These are phyloP conservation scores for Frieseomelitta varia DNA, from an alignment of 1,140 invertebrate genomes.

Conservation along the genomic window DNA sequence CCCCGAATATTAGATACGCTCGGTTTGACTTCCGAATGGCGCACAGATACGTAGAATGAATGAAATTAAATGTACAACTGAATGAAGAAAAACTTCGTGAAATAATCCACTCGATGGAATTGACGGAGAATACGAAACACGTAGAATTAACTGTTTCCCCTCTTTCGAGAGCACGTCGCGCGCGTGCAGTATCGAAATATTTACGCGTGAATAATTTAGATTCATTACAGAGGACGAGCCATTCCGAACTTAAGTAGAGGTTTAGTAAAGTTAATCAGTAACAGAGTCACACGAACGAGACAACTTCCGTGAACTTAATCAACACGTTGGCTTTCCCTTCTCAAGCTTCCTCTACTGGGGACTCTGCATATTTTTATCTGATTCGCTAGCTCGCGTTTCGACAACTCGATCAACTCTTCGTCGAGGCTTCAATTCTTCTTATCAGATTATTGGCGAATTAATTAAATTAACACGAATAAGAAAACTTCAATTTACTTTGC, in stretches of 20 bases:
- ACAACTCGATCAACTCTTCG: background rate
- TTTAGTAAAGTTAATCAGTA: conserved; percentile 5
- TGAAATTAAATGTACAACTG: background rate
- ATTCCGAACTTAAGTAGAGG: no score
- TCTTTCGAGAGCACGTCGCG: no score
- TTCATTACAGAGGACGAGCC: no score
- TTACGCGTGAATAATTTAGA: no score
- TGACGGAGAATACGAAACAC: no score
- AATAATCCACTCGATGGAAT: background rate
- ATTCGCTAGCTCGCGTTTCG: background rate
- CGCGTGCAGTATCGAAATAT: no score
- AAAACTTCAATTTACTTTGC: background rate
- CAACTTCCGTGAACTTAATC: conserved; percentile 22
- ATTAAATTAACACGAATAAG: background rate
- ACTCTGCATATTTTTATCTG: background rate
- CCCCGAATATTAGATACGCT: no score
- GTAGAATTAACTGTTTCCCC: no score
- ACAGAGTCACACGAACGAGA: background rate
- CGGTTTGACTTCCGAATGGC: no score
- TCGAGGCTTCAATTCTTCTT: background rate
- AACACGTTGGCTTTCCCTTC: background rate
- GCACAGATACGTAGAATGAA: no score
- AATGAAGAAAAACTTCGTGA: background rate
- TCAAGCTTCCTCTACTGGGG: no score
- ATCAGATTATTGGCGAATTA: background rate